phyloP scores from a whole-genome alignment of 1,140 invertebrate genomes.

The Euborellia annulipes region DNA sequence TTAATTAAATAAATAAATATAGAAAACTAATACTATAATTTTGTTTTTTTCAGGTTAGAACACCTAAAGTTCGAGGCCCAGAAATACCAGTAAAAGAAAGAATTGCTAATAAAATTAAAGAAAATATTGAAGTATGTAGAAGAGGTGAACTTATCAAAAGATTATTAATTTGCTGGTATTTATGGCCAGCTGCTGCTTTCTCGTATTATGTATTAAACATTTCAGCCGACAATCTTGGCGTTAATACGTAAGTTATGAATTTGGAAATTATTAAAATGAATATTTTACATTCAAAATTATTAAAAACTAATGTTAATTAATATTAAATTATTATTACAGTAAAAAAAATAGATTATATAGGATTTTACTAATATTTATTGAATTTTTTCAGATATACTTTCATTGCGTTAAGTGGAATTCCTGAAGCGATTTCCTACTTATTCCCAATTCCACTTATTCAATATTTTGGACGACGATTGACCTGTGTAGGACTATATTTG shows the following conservation, averaged over 20 bases:
- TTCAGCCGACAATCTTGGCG: neutral
- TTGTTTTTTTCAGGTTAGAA: slow-evolving; percentile 6
- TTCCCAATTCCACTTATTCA: slow-evolving; percentile 28
- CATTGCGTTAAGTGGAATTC: slow-evolving; percentile 28
- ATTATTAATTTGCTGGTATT: slow-evolving; percentile 21
- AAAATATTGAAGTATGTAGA: slow-evolving; percentile 11
- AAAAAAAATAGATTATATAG: too few relatives aligned
- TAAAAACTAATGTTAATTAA: too few relatives aligned
- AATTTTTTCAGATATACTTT: slow-evolving; percentile 24
- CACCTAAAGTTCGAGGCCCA: slow-evolving; percentile 6
- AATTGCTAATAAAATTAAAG: slow-evolving; percentile 6
- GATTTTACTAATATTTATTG: neutral
- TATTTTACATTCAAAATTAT: too few relatives aligned
- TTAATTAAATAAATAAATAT: neutral
- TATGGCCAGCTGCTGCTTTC: slow-evolving; percentile 31
- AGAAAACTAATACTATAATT: slow-evolving; percentile 7
- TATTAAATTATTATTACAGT: too few relatives aligned
- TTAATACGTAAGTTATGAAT: neutral
- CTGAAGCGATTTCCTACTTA: slow-evolving; percentile 34
- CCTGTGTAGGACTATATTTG: slow-evolving; percentile 26
- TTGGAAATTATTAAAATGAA: too few relatives aligned
- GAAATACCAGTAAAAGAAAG: slow-evolving; percentile 10
- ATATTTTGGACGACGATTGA: slow-evolving; percentile 26
- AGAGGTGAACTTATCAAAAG: slow-evolving; percentile 19
- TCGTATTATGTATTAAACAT: slow-evolving; percentile 30